These are phyloP conservation scores for Lithophane semibrunnea DNA, from an alignment of 2,888 invertebrate species.

Conservation along the genomic window DNA sequence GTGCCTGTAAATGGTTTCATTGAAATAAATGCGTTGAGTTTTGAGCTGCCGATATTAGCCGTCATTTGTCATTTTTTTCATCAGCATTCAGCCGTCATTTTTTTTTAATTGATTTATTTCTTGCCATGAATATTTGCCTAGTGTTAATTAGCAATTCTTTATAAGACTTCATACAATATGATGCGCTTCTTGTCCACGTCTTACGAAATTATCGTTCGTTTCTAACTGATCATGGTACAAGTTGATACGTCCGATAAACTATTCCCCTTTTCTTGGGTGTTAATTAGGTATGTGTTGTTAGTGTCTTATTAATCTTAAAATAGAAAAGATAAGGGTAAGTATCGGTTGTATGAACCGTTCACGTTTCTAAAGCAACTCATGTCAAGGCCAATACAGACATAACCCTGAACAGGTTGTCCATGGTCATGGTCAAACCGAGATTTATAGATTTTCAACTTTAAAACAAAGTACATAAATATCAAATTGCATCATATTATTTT, in stretches of 20 bases:
- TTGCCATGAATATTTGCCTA: not conserved
- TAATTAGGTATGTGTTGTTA: not conserved
- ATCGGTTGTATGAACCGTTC: slow-evolving; percentile 12
- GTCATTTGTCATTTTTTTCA: too few relatives aligned
- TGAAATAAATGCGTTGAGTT: not conserved
- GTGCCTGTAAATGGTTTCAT: not conserved
- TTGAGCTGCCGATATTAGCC: not conserved
- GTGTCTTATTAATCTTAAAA: slow-evolving; percentile 17
- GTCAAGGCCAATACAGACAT: slow-evolving; percentile 12
- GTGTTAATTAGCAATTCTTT: not conserved
- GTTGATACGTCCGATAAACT: not conserved
- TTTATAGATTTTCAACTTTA: slow-evolving; percentile 18
- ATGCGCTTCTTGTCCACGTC: not conserved
- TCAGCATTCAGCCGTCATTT: too few relatives aligned
- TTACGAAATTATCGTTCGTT: not conserved
- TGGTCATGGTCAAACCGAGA: slow-evolving; percentile 28
- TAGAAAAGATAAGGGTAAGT: slow-evolving; percentile 18
- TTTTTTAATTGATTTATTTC: not conserved
- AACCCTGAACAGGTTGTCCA: slow-evolving; percentile 32
- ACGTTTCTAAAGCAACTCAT: slow-evolving; percentile 8
- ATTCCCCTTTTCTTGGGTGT: not conserved
- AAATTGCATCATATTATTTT: slow-evolving; percentile 8
- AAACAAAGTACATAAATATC: not conserved
- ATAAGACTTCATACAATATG: not conserved
- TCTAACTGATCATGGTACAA: not conserved